Evolutionary conservation across 2,888 invertebrate genomes (phyloP).

Genomic region (Lingula anatina): DNA sequence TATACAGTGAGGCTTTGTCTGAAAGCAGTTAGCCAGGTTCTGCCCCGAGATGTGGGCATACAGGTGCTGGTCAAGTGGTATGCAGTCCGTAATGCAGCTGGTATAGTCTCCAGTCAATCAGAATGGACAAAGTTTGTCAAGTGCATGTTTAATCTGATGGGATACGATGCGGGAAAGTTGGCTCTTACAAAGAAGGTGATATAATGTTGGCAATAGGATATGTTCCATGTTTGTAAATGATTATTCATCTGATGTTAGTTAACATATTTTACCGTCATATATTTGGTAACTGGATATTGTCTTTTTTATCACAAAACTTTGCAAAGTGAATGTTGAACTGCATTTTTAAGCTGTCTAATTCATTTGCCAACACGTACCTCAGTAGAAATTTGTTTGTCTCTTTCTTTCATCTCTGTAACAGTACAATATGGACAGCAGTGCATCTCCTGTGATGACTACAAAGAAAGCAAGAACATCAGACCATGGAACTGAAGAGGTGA

Average conservation of each 20-base stretch:
- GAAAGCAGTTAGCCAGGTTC: slow-evolving; percentile 65
- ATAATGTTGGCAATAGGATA: too few relatives aligned
- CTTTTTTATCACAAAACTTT: too few relatives aligned
- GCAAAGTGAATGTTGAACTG: too few relatives aligned
- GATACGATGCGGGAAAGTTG: slow-evolving; percentile 67
- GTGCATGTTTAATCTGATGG: slow-evolving; percentile 61
- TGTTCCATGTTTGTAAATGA: too few relatives aligned
- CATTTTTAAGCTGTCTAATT: too few relatives aligned
- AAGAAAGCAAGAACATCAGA: slow-evolving; percentile 78
- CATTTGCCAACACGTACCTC: background rate
- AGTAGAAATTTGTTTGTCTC: background rate
- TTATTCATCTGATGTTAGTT: too few relatives aligned
- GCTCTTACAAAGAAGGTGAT: slow-evolving; percentile 47
- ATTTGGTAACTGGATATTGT: too few relatives aligned
- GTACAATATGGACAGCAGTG: slow-evolving; percentile 53
- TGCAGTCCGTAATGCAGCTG: slow-evolving; percentile 79
- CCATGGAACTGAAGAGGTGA: slow-evolving; percentile 65
- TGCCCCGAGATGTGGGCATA: slow-evolving; percentile 72
- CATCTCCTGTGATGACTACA: slow-evolving; percentile 56
- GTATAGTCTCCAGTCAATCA: slow-evolving; percentile 51
- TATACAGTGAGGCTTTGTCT: slow-evolving; percentile 70
- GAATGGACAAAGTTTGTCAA: slow-evolving; percentile 41
- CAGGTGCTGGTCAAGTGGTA: slow-evolving; percentile 80
- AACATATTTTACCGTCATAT: too few relatives aligned
- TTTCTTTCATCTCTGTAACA: background rate